Conservation (phyloP, 2,888 invertebrate species). For the Priapulus caudatus region DNA sequence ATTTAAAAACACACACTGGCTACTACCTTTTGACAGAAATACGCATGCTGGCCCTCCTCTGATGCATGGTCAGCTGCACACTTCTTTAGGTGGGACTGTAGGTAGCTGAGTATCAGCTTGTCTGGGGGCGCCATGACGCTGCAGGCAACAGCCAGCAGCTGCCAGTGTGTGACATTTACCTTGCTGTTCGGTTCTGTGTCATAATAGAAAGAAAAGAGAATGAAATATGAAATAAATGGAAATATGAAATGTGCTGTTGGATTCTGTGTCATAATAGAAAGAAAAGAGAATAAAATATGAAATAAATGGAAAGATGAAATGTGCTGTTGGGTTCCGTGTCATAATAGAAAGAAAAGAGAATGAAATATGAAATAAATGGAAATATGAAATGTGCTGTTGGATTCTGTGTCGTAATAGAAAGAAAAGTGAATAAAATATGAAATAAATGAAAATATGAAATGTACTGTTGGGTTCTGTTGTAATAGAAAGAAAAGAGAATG, state of each 20-base stretch:
- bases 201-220: not conserved
- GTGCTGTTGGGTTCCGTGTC: no score
- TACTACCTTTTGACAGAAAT: constrained; percentile 76
- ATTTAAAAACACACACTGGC: no score
- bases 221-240: not conserved
- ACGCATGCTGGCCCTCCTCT: constrained; percentile 85
- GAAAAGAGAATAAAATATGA: not conserved
- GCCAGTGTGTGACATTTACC: constrained; percentile 82
- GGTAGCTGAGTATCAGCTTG: constrained; percentile 68
- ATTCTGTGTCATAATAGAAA: constrained; percentile 9
- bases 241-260: no score
- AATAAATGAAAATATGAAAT: no score
- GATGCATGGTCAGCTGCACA: constrained; percentile 75
- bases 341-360: no score
- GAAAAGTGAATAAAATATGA: no score
- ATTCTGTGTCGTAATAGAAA: no score
- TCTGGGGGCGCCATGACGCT: constrained; percentile 74
- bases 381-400: no score
- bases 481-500: no score
- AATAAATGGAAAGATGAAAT: constrained; percentile 5
- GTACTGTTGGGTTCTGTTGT: no score
- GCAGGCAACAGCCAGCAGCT: constrained; percentile 63
- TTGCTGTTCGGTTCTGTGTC: constrained; percentile 76
- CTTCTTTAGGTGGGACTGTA: constrained; percentile 75
- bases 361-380: no score